Percentiles rank a stretch among this genome's conserved stretches.
Evolutionary conservation across 2,797 vertebrate genomes (phyloP).

Genomic region (Myripristis jacobus): DNA sequence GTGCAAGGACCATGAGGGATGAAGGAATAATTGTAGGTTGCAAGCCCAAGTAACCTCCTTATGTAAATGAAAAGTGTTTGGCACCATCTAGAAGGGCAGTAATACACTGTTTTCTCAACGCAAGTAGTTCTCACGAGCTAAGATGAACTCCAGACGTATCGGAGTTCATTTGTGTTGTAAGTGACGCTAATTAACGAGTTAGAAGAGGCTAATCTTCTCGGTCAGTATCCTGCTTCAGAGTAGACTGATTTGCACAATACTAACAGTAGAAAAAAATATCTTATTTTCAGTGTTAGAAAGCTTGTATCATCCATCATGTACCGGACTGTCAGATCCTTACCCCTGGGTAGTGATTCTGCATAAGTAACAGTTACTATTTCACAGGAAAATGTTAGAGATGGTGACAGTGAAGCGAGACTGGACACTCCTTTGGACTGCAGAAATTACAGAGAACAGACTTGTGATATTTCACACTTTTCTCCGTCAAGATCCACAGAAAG

Average conservation of each 20-base stretch:
- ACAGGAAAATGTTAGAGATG: background rate
- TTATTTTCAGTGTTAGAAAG: background rate
- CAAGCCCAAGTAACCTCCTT: background rate
- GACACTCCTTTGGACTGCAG: background rate
- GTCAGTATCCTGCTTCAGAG: background rate
- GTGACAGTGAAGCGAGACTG: background rate
- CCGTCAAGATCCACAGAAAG: no score
- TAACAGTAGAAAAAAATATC: slow-evolving; percentile 4
- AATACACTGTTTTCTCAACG: background rate
- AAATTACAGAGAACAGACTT: background rate
- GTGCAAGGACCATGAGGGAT: no score
- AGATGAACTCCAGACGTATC: background rate
- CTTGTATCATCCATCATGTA: background rate
- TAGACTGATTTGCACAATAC: slow-evolving; percentile 1
- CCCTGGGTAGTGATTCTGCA: background rate
- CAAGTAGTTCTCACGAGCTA: background rate
- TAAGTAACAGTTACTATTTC: background rate
- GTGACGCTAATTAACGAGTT: background rate
- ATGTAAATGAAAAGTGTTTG: background rate
- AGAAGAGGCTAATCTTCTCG: background rate
- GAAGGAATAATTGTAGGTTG: no score
- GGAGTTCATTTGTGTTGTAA: background rate
- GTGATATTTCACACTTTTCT: no score
- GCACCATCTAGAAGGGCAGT: background rate
- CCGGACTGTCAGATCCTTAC: background rate